Conservation (phyloP, 1,140 invertebrate species). For the Diabrotica virgifera region DNA sequence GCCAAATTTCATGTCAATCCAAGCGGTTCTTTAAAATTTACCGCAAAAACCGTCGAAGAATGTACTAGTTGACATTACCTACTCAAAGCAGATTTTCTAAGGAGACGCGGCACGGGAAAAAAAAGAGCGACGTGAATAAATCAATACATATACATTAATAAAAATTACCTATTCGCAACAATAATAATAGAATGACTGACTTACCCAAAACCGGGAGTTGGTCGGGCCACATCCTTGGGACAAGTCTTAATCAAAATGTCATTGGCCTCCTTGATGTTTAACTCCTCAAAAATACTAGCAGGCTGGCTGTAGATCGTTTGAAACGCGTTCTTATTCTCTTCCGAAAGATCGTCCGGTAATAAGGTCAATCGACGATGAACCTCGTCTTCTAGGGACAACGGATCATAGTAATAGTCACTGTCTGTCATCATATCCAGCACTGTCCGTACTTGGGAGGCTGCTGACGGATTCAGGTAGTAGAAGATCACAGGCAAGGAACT, state of each 20-base stretch:
- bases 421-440: conserved; percentile 66
- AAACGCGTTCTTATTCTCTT: conserved; percentile 63
- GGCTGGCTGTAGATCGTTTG: conserved; percentile 59
- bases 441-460: conserved; percentile 65
- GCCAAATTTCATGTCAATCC: too few relatives aligned
- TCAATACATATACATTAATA: too few relatives aligned
- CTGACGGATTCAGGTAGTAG: conserved; percentile 66
- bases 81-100: not conserved
- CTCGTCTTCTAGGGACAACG: conserved; percentile 56
- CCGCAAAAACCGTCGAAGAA: too few relatives aligned
- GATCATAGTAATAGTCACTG: conserved; percentile 57
- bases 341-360: conserved; percentile 65
- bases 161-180: not conserved
- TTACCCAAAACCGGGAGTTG: conserved; percentile 15
- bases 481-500: conserved; percentile 72
- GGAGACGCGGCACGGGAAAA: not conserved
- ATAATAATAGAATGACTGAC: not conserved
- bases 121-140: too few relatives aligned
- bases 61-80: not conserved
- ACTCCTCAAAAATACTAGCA: conserved; percentile 61
- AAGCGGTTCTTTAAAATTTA: too few relatives aligned
- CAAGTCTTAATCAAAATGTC: conserved; percentile 75
- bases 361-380: conserved; percentile 75
- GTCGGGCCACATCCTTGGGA: conserved; percentile 50
- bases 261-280: conserved; percentile 73